Evolutionary conservation across 1,140 invertebrate genomes (phyloP), one percentile per base, ranked within the genome.

Genomic region (Drosophila nikananu): DNA sequence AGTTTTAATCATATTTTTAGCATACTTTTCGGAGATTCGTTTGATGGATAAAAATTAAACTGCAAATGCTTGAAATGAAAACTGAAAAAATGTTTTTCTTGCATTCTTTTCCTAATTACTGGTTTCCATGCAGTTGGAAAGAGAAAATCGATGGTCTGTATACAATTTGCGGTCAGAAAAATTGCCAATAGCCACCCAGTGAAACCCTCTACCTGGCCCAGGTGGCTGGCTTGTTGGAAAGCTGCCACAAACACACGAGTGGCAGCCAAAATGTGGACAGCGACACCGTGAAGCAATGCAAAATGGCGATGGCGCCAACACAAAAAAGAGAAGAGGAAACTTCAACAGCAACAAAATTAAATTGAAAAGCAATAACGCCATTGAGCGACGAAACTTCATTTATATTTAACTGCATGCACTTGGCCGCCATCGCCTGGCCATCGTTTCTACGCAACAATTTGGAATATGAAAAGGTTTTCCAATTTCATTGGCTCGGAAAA

Each of bases 381-480:
- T 42, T 49, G 42, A 52, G 72, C 58, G 49, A 62, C 63, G 55
- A 44, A 65, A 74, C 65, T 83, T 81, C 68, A 77, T 86, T 86
- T 81, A 86, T 86, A 86, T 86, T 86, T 71, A 86, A 81, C 61
- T 59, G 46, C 82, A 81, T 81, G 74, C 82, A 78, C 78, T 84
- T 84, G 76, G 65, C 70, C 76, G 65, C 61, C 66, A 80, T 60
- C 67, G 66, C 48, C 55, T 62, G 59, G 46, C 51, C 72, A 76
- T 52, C 83, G 84, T 87, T 87, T 87, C 84, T 87, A 87, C 86
- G 84, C 84, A 87, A 87, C 84, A 87, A 87, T 87, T 89, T 83
- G 58, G 79, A 63, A 76, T 79, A 79, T 77, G 55, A 86, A 81
- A 82, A 89, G 64, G 49, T 89, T 87, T 89, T 87, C 84, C 84